Evolutionary conservation across 1,140 invertebrate species (phyloP).

Genomic region (Lepidotrigona ventralis): DNA sequence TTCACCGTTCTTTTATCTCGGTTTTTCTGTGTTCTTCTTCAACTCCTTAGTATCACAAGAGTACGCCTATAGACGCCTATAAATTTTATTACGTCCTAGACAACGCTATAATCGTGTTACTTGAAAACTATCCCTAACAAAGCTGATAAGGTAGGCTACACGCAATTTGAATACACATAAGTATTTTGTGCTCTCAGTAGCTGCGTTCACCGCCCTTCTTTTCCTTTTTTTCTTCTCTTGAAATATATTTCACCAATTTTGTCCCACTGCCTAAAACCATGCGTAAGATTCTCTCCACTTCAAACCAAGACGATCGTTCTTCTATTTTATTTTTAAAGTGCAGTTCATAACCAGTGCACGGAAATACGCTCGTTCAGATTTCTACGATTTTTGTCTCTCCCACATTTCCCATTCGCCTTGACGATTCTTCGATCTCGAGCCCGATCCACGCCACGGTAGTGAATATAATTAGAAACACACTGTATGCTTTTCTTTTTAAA

Average conservation of each 20-base stretch:
- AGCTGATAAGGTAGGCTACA: slow-evolving; percentile 34
- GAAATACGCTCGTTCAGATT: slow-evolving; percentile 27
- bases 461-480: background rate
- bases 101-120: slow-evolving; percentile 52
- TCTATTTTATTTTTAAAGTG: slow-evolving; percentile 35
- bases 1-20: slow-evolving; percentile 45
- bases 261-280: slow-evolving; percentile 12
- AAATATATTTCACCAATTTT: background rate
- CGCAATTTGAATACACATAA: background rate
- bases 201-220: background rate
- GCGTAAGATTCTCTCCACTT: background rate
- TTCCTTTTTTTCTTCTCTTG: background rate
- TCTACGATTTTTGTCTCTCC: slow-evolving; percentile 31
- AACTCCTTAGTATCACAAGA: slow-evolving; percentile 73
- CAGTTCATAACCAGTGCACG: slow-evolving; percentile 62
- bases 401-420: background rate
- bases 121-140: slow-evolving; percentile 34
- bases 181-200: slow-evolving; percentile 39
- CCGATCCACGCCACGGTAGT: background rate
- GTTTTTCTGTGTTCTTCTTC: slow-evolving; percentile 61
- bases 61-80: slow-evolving; percentile 36
- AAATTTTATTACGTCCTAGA: slow-evolving; percentile 56
- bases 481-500: background rate
- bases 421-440: slow-evolving; percentile 12
- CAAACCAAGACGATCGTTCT: background rate